Conservation (phyloP, 2,797 vertebrate genomes). For the Stomatorhinus walkeri region DNA sequence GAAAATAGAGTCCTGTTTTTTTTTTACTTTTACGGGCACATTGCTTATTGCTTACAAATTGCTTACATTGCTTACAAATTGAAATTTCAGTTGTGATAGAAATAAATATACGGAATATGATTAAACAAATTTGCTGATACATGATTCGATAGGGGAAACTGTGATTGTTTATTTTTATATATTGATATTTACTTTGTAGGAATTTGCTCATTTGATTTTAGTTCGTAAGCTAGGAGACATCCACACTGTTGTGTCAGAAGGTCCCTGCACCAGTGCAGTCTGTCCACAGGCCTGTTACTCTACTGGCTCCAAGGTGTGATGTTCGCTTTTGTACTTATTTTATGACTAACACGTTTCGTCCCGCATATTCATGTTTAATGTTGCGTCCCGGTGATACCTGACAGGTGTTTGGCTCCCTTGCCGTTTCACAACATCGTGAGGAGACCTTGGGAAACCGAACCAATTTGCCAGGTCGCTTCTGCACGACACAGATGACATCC, state of each 20-base stretch:
- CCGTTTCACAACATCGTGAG: neutral
- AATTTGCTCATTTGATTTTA: neutral
- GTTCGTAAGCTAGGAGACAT: neutral
- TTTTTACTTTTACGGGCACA: neutral
- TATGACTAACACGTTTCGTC: neutral
- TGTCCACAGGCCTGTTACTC: neutral
- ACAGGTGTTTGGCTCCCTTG: neutral
- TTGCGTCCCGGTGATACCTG: neutral
- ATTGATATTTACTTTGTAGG: neutral
- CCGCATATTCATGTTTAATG: neutral
- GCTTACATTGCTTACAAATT: too few species aligned
- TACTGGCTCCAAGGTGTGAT: neutral
- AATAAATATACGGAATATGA: neutral
- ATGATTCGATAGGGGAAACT: neutral
- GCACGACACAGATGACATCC: neutral
- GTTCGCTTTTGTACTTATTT: neutral
- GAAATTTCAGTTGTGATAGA: neutral
- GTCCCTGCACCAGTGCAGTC: neutral
- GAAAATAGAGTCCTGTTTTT: neutral
- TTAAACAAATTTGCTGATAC: neutral
- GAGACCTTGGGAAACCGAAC: neutral
- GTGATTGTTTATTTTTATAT: neutral
- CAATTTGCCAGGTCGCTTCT: neutral
- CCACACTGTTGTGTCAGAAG: neutral
- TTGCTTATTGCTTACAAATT: neutral